These are phyloP conservation scores for Drosophila paramelanica DNA, from an alignment of 2,888 invertebrate species.

Conservation along the genomic window DNA sequence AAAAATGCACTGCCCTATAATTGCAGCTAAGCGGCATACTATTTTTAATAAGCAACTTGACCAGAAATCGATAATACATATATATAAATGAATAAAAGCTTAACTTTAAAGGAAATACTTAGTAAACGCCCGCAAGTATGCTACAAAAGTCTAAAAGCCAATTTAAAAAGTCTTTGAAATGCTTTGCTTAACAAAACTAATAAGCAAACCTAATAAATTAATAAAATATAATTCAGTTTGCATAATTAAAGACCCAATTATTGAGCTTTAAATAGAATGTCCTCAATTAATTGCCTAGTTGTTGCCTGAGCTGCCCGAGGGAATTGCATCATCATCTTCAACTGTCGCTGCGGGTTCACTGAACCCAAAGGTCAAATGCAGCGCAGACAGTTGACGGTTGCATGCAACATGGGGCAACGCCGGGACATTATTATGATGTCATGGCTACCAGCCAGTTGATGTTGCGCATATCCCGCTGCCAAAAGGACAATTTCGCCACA, in stretches of 20 bases:
- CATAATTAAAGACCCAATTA: neutral
- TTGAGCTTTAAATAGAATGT: neutral
- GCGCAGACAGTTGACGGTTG: constrained; percentile 31
- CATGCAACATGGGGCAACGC: constrained; percentile 23
- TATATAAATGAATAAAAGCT: neutral
- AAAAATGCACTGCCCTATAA: constrained; percentile 15
- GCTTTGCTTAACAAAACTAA: neutral
- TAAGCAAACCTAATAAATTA: too few species aligned
- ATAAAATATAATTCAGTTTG: neutral
- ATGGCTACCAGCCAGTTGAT: constrained; percentile 44
- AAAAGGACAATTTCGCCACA: constrained; percentile 24
- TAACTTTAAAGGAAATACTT: neutral
- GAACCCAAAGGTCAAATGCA: constrained; percentile 72
- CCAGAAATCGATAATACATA: constrained; percentile 1
- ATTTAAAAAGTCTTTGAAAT: too few species aligned
- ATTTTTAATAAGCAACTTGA: neutral
- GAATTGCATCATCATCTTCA: constrained; percentile 57
- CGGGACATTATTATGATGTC: constrained; percentile 59
- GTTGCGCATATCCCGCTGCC: constrained; percentile 30
- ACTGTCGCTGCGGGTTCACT: constrained; percentile 42
- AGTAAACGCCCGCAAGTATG: constrained; percentile 27
- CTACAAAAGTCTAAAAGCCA: neutral
- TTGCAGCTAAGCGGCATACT: constrained; percentile 7
- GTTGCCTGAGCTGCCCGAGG: neutral
- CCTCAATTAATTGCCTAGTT: neutral